These are phyloP conservation scores for Elaphurus davidianus DNA, from an alignment of 2,113 vertebrate genomes.

Conservation along the genomic window DNA sequence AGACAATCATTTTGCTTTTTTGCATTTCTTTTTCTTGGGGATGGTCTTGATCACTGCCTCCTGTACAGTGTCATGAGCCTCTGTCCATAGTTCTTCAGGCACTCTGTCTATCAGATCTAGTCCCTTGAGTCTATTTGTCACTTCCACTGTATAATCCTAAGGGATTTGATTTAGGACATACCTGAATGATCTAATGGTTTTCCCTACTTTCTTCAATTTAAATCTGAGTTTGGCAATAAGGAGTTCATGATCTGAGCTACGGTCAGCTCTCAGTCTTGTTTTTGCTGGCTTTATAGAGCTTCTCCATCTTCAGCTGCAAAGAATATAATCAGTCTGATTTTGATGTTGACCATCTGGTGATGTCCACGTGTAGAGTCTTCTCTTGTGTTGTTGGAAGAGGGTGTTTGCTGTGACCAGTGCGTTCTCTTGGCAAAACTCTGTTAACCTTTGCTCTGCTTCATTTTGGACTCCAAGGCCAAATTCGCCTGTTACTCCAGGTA, in stretches of 20 bases:
- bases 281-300: background rate
- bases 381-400: background rate
- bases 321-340: rapidly evolving
- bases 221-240: background rate
- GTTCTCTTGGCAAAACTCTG: background rate
- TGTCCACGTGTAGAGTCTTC: rapidly evolving
- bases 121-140: background rate
- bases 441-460: background rate
- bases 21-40: background rate
- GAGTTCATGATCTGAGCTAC: background rate
- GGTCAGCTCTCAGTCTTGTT: rapidly evolving
- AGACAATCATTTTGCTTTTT: background rate
- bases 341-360: rapidly evolving
- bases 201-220: background rate
- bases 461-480: background rate
- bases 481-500: background rate
- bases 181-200: background rate
- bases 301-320: background rate
- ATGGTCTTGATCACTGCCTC: rapidly evolving
- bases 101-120: background rate
- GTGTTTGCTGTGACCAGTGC: background rate
- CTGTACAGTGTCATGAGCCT: background rate
- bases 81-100: background rate
- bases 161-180: background rate
- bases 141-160: background rate